phyloP scores from a whole-genome alignment of 2,888 invertebrate species.

The Lampropteryx suffumata region DNA sequence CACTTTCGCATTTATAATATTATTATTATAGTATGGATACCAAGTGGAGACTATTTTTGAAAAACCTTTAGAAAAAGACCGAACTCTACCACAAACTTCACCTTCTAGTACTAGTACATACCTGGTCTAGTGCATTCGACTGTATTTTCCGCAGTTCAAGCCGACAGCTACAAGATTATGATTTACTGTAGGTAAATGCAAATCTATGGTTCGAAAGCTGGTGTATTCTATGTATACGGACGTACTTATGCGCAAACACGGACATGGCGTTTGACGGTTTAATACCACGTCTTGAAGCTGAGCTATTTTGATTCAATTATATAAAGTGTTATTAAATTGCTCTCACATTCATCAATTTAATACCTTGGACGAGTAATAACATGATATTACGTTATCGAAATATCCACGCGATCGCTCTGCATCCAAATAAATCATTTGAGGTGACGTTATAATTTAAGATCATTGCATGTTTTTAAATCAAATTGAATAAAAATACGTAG shows the following conservation, averaged over 20 bases:
- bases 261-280: conserved; percentile 45
- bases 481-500: too few species aligned
- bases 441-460: conserved; percentile 1
- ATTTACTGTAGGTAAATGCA: conserved; percentile 72
- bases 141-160: conserved; percentile 29
- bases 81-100: background rate
- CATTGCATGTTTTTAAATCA: too few species aligned
- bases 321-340: conserved; percentile 48
- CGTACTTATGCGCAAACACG: conserved; percentile 36
- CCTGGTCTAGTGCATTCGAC: background rate
- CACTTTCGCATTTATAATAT: too few species aligned
- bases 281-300: conserved; percentile 46
- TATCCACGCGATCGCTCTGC: conserved; percentile 23
- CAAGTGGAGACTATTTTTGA: conserved; percentile 22
- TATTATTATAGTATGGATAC: too few species aligned
- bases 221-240: conserved; percentile 48
- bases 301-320: conserved; percentile 62
- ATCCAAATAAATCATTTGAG: conserved; percentile 11
- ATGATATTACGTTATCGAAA: conserved; percentile 26
- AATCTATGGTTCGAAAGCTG: conserved; percentile 64
- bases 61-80: background rate
- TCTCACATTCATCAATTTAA: conserved; percentile 47
- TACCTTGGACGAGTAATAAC: conserved; percentile 29
- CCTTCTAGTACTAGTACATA: too few species aligned
- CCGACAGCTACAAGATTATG: conserved; percentile 57